Percentiles rank a stretch among this genome's conserved stretches.
Evolutionary conservation across 1,140 invertebrate species (phyloP).

Genomic region (Drosophila yakuba): DNA sequence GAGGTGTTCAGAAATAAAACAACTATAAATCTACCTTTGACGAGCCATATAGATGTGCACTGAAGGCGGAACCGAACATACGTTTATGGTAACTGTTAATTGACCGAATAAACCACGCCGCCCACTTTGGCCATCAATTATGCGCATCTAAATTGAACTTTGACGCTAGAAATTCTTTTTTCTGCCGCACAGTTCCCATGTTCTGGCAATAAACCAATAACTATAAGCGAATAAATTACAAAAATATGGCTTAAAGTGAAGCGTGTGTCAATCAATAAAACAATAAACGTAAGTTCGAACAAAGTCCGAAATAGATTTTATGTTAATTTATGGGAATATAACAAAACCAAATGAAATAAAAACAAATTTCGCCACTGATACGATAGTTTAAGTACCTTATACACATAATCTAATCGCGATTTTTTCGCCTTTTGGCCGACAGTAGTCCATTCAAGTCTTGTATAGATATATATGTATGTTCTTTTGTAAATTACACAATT

Average conservation of each 20-base stretch:
- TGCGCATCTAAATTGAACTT: constrained; percentile 76
- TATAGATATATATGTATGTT: background rate
- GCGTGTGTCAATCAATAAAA: constrained; percentile 32
- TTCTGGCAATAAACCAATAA: constrained; percentile 33
- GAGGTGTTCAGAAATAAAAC: constrained; percentile 74
- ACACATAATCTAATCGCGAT: constrained; percentile 13
- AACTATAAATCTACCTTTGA: constrained; percentile 51
- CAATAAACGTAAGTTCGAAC: constrained; percentile 32
- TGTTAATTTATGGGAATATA: constrained; percentile 18
- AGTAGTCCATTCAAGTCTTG: background rate
- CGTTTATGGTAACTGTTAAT: constrained; percentile 38
- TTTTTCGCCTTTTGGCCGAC: too few species aligned
- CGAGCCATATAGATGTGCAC: constrained; percentile 39
- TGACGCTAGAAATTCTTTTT: constrained; percentile 63
- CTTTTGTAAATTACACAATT: too few species aligned
- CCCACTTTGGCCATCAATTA: constrained; percentile 63
- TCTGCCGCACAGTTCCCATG: background rate
- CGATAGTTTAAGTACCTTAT: background rate
- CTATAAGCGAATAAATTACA: constrained; percentile 26
- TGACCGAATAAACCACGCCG: constrained; percentile 21
- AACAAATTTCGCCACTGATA: background rate
- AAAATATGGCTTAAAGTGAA: constrained; percentile 6
- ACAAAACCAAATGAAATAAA: background rate
- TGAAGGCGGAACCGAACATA: constrained; percentile 11
- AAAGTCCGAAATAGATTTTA: constrained; percentile 28